Evolutionary conservation across 1,140 invertebrate species (phyloP).

Genomic region (Drosophila leontia): DNA sequence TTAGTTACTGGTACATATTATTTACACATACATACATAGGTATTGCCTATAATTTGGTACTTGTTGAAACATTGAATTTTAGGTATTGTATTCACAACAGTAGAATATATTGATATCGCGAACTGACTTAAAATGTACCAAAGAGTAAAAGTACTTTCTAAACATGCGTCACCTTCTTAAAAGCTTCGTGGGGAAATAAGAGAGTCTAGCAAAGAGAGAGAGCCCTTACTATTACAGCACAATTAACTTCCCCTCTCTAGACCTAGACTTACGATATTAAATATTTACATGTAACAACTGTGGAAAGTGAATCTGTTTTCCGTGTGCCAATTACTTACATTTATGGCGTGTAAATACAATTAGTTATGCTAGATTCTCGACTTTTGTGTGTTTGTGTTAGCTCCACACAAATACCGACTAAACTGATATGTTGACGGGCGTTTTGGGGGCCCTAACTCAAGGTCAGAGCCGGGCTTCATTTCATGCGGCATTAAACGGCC

Average conservation of each 20-base stretch:
- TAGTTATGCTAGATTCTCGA: slow-evolving; percentile 40
- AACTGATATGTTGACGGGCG: slow-evolving; percentile 7
- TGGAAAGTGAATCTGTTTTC: slow-evolving; percentile 44
- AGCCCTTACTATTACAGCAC: background rate
- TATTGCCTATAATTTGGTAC: no score
- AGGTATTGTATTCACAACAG: background rate
- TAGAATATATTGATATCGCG: background rate
- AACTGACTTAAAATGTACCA: no score
- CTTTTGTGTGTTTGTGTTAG: slow-evolving; percentile 3
- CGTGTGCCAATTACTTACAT: slow-evolving; percentile 26
- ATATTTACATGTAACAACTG: slow-evolving; percentile 29
- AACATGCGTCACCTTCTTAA: background rate
- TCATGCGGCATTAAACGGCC: slow-evolving; percentile 68
- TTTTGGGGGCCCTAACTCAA: slow-evolving; percentile 58
- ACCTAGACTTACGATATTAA: slow-evolving; percentile 22
- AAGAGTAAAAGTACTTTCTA: background rate
- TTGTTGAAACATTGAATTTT: no score
- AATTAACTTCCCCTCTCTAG: slow-evolving; percentile 14
- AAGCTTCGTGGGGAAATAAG: background rate
- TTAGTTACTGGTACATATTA: background rate
- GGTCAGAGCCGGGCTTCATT: slow-evolving; percentile 57
- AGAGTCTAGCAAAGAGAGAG: background rate
- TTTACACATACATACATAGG: background rate
- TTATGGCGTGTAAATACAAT: slow-evolving; percentile 38
- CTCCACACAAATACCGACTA: slow-evolving; percentile 5